A percentile compares a stretch with the other conserved stretches of the same genome.
Conservation (phyloP, 1,140 invertebrate genomes). For the Neodiprion lecontei region DNA sequence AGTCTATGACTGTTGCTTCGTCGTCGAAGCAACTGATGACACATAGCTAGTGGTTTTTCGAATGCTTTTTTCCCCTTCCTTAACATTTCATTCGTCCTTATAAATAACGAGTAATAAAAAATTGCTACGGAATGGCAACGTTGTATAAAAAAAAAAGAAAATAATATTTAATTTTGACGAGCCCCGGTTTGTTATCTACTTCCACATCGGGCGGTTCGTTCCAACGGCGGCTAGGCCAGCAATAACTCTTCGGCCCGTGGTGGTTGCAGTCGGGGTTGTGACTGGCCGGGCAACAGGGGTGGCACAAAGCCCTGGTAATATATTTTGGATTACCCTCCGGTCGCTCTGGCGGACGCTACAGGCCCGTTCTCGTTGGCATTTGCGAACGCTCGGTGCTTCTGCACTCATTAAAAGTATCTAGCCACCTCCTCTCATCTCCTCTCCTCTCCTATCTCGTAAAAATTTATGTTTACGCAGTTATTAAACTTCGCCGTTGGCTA, state of each 20-base stretch:
- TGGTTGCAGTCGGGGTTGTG: slow-evolving; percentile 7
- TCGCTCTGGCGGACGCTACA: slow-evolving; percentile 19
- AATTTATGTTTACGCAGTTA: too few species aligned
- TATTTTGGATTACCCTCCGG: slow-evolving; percentile 54
- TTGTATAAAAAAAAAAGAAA: too few species aligned
- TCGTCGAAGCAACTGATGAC: too few species aligned
- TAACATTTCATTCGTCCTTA: too few species aligned
- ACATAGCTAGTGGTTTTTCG: too few species aligned
- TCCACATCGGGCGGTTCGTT: slow-evolving; percentile 3
- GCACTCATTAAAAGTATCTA: slow-evolving; percentile 53
- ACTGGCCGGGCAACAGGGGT: not conserved
- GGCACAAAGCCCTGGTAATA: slow-evolving; percentile 55
- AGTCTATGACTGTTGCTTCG: too few species aligned
- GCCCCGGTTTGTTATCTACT: slow-evolving; percentile 18
- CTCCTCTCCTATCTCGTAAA: too few species aligned
- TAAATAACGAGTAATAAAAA: too few species aligned
- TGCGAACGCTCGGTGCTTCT: slow-evolving; percentile 30
- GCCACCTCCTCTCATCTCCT: not conserved
- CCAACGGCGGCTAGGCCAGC: not conserved
- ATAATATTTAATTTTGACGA: too few species aligned
- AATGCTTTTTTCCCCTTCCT: too few species aligned
- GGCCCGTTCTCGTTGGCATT: slow-evolving; percentile 19
- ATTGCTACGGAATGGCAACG: too few species aligned
- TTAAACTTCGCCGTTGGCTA: too few species aligned
- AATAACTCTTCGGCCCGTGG: slow-evolving; percentile 5